Percentiles rank a stretch among this genome's conserved stretches.
Evolutionary conservation across 2,797 vertebrate genomes (phyloP).

Genomic region (Pogonophryne albipinna): DNA sequence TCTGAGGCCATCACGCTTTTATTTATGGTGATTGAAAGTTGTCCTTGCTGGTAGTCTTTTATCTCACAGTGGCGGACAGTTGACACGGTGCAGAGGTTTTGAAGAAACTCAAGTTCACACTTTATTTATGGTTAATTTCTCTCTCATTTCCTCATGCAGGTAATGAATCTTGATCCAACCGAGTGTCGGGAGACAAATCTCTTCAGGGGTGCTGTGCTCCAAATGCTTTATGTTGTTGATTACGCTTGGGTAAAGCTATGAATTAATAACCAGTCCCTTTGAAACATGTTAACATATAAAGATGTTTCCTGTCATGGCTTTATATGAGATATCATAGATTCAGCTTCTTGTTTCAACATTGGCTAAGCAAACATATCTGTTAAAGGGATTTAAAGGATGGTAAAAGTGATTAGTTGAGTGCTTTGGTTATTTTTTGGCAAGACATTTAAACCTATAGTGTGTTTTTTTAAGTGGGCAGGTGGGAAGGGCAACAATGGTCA

Average conservation of each 20-base stretch:
- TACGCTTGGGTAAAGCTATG: conserved; percentile 7
- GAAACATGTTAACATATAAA: conserved; percentile 22
- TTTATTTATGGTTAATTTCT: conserved; percentile 72
- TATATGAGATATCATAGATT: conserved; percentile 4
- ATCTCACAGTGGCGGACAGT: conserved; percentile 53
- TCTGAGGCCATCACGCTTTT: conserved; percentile 50
- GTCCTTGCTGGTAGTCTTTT: conserved; percentile 46
- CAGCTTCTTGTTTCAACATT: conserved; percentile 15
- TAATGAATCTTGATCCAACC: conserved; percentile 46
- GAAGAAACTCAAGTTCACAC: conserved; percentile 51
- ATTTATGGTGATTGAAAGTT: conserved; percentile 70
- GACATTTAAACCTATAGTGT: background rate
- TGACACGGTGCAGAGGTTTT: conserved; percentile 60
- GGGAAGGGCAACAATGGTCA: background rate
- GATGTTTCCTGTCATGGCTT: conserved; percentile 12
- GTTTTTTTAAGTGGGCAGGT: background rate
- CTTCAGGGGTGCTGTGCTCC: background rate
- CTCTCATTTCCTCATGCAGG: conserved; percentile 39
- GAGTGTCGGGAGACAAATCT: conserved; percentile 25
- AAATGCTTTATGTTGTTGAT: conserved; percentile 50
- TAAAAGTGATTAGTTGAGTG: conserved; percentile 12
- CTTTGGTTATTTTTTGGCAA: conserved; percentile 7
- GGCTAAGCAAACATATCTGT: conserved; percentile 7
- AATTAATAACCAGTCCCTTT: conserved; percentile 9
- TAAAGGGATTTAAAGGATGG: conserved; percentile 26